phyloP scores from a whole-genome alignment of 2,797 vertebrate species.

The Onychomys torridus region DNA sequence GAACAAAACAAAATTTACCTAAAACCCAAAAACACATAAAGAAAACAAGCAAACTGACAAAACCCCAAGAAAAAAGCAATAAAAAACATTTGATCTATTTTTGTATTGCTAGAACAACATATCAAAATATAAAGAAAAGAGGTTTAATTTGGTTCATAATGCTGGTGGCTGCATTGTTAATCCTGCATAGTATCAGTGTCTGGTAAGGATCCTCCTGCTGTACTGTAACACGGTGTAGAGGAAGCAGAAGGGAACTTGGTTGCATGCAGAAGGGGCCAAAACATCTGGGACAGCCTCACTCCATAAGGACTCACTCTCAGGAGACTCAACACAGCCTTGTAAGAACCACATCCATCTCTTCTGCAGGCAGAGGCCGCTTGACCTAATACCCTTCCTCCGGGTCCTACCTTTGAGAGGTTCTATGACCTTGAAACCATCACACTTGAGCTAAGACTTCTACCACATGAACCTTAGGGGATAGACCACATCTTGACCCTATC shows the following conservation, averaged over 20 bases:
- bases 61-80: not conserved
- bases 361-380: not conserved
- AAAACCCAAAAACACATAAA: not conserved
- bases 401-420: not conserved
- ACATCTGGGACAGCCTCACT: not conserved
- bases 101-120: not conserved
- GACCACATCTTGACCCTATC: not conserved
- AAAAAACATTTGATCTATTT: not conserved
- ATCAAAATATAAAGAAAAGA: not conserved
- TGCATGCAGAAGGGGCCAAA: not conserved
- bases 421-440: not conserved
- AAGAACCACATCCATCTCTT: not conserved
- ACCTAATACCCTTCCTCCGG: not conserved
- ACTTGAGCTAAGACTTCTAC: too few species aligned
- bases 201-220: not conserved
- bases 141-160: not conserved
- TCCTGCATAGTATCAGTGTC: fast-evolving
- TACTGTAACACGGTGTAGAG: not conserved
- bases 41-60: not conserved
- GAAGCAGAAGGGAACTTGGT: not conserved
- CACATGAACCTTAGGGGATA: not conserved
- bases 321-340: not conserved
- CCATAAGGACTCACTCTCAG: not conserved
- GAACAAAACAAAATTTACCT: not conserved
- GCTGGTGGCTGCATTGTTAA: not conserved